phyloP scores from a whole-genome alignment of 2,888 invertebrate species.

The Noctua pronuba region DNA sequence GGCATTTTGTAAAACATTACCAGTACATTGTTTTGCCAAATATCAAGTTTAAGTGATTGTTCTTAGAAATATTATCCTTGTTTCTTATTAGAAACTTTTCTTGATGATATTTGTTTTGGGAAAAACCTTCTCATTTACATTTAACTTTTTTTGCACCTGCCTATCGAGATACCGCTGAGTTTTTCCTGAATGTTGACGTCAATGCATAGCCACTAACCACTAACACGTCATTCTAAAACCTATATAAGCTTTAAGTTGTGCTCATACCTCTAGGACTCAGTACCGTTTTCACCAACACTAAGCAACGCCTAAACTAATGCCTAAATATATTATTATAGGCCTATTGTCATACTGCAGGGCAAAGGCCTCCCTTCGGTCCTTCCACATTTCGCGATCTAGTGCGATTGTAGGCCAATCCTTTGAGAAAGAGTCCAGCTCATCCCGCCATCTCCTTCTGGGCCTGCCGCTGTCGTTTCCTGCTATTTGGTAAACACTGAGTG shows the following conservation, averaged over 20 bases:
- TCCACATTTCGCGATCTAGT: too few species aligned
- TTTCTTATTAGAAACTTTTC: conserved; percentile 1
- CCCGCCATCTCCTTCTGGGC: too few species aligned
- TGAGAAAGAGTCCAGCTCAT: too few species aligned
- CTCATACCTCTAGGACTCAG: too few species aligned
- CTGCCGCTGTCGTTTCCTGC: too few species aligned
- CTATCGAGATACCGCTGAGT: too few species aligned
- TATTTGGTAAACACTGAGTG: too few species aligned
- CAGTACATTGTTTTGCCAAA: conserved; percentile 5
- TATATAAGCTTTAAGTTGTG: not conserved
- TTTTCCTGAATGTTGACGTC: conserved; percentile 38
- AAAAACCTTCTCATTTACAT: conserved; percentile 5
- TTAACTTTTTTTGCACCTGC: not conserved
- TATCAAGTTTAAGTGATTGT: conserved; percentile 15
- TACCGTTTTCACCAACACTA: not conserved
- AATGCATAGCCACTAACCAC: not conserved
- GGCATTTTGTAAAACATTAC: not conserved
- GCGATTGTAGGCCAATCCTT: too few species aligned
- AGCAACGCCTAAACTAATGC: not conserved
- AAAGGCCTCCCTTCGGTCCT: too few species aligned
- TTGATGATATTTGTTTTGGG: not conserved
- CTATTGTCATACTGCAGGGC: too few species aligned
- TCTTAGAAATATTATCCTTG: conserved; percentile 23
- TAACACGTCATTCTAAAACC: not conserved
- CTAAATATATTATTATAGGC: too few species aligned